These are phyloP conservation scores for Mesembrinibis cayennensis DNA, from an alignment of 2,113 vertebrate species.

Conservation along the genomic window DNA sequence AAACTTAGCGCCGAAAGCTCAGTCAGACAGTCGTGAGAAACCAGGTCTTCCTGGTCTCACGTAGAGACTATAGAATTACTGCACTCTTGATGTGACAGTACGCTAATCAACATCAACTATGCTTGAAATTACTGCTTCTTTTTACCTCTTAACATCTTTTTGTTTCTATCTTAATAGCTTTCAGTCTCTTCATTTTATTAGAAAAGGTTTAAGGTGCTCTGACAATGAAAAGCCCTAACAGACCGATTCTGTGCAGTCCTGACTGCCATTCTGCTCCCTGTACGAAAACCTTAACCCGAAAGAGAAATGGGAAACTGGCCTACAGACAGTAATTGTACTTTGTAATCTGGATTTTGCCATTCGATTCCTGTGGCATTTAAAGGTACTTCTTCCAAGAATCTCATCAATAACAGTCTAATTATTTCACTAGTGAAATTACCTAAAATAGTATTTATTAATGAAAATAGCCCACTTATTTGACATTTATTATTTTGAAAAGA, in stretches of 20 bases:
- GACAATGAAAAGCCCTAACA: neutral
- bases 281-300: rapidly evolving
- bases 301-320: neutral
- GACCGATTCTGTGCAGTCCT: neutral
- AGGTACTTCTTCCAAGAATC: neutral
- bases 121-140: neutral
- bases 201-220: neutral
- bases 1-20: neutral
- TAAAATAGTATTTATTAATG: neutral
- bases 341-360: neutral
- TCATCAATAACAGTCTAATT: neutral
- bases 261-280: neutral
- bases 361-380: neutral
- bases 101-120: neutral
- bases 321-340: neutral
- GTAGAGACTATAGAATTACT: neutral
- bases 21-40: neutral
- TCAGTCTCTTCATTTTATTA: neutral
- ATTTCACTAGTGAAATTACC: neutral
- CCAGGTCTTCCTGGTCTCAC: neutral
- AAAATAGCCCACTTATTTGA: neutral
- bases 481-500: neutral
- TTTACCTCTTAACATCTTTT: neutral
- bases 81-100: neutral
- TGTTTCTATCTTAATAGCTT: neutral